phyloP scores from a whole-genome alignment of 2,888 invertebrate species.

The Zhengitettix transpicula region DNA sequence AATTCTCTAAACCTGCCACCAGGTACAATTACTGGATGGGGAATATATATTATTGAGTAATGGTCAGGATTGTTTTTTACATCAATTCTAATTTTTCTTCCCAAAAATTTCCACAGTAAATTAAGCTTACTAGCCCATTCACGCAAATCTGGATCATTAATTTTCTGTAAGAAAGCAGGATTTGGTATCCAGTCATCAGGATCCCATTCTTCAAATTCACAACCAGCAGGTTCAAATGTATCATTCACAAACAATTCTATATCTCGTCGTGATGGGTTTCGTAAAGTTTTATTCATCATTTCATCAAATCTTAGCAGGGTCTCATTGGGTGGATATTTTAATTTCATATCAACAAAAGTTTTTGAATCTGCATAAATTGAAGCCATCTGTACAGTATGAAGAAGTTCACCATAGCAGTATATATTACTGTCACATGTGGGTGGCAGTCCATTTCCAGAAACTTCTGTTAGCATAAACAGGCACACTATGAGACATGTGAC shows the following conservation, averaged over 20 bases:
- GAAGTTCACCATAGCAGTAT: constrained; percentile 63
- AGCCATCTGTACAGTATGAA: constrained; percentile 71
- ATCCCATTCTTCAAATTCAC: constrained; percentile 54
- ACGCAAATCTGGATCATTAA: constrained; percentile 51
- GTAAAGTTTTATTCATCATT: constrained; percentile 40
- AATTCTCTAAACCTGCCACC: constrained; percentile 56
- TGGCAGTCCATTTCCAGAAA: not conserved
- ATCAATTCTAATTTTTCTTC: constrained; percentile 58
- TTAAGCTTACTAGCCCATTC: constrained; percentile 60
- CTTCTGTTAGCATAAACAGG: not conserved
- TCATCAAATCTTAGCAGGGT: constrained; percentile 43
- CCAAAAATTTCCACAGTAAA: constrained; percentile 55
- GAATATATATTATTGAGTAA: constrained; percentile 78
- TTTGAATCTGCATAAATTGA: constrained; percentile 69
- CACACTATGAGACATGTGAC: not conserved
- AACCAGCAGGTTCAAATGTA: constrained; percentile 49
- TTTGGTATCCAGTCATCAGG: constrained; percentile 59
- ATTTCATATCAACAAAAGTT: constrained; percentile 81
- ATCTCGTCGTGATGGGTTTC: constrained; percentile 33
- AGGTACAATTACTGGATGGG: constrained; percentile 72
- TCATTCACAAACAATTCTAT: constrained; percentile 38
- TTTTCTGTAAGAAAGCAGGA: constrained; percentile 52
- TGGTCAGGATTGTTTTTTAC: constrained; percentile 48
- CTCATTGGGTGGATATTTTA: constrained; percentile 46
- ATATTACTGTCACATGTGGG: constrained; percentile 43